Base-by-base conservation (phyloP, 1,140 invertebrate species). In the Zaprionus tsacasi region DNA sequence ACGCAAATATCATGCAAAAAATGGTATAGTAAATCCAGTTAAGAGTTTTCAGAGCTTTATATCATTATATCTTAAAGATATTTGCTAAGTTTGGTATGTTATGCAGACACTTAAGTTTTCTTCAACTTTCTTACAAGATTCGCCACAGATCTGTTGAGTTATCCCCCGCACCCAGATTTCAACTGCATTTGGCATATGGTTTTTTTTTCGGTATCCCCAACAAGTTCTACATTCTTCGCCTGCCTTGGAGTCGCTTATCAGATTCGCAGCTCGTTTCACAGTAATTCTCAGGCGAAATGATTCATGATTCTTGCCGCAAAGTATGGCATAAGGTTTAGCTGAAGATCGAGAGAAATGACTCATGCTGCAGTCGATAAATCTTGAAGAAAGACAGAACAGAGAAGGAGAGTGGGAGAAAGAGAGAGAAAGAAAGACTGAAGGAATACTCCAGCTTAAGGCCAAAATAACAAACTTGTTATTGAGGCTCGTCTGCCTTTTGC, bases 381-480 rank as follows among this genome's bases (percentile, higher is more conserved):
- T 50, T 50, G 17, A 25, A 48, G 45, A 21, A 48, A 48, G 45
- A 50, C 10, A 21, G 8, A 40, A 40, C 3, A 40, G 38, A 40
- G 11, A 30, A 4, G 25, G 4, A 4, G 40, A 45, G n/a, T n/a
- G 8, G 17, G 15, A 11, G 15, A 21, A 3, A 21, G 11, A 48
- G 17, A 21, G 17, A 4, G 8, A 21, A 8, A 48, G 8, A 48
- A 7, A 5, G 30, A 33, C 7, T 33, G 10, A 21, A 43, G 36
- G 12, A 30, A 30, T 30, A 30, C 27, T 30, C 2, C 7, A 48
- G 45, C 38, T 43, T 48, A 48, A 21, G 21, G 45, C 17, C 10
- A 50, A 50, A 50, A 50, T 21, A 50, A 50, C 45, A 50, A 50
- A 50, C 45, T 50, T 50, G 45, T 50, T 50, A 50, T 50, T 50